Percentiles rank a stretch among this genome's conserved stretches.
phyloP scores from a whole-genome alignment of 1,140 invertebrate genomes.

The Delia radicum region DNA sequence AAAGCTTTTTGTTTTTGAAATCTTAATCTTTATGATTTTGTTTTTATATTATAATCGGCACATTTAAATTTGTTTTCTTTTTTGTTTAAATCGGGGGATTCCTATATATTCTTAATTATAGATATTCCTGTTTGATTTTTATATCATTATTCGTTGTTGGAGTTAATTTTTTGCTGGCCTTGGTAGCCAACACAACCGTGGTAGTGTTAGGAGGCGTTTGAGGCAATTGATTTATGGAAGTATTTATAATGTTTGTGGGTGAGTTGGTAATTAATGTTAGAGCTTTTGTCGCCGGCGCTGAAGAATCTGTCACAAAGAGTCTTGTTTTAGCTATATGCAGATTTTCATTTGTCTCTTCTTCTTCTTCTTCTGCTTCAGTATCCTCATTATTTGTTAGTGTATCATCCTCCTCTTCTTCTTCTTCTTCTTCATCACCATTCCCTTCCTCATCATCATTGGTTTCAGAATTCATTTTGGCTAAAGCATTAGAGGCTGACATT shows the following conservation, averaged over 20 bases:
- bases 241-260: neutral
- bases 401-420: constrained; percentile 3
- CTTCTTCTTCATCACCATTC: constrained; percentile 32
- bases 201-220: constrained; percentile 26
- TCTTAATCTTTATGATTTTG: neutral
- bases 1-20: neutral
- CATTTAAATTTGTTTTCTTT: neutral
- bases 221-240: neutral
- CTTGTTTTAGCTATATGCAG: constrained; percentile 16
- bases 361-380: constrained; percentile 32
- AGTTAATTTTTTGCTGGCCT: constrained; percentile 45
- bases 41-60: neutral
- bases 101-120: constrained; percentile 28
- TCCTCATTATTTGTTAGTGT: neutral
- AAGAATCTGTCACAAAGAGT: constrained; percentile 1
- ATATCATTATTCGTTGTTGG: constrained; percentile 52
- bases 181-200: constrained; percentile 35
- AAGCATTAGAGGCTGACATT: constrained; percentile 44
- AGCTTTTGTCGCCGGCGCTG: constrained; percentile 21
- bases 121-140: constrained; percentile 51
- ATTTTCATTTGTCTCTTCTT: constrained; percentile 36
- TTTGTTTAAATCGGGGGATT: neutral
- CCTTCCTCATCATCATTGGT: constrained; percentile 17
- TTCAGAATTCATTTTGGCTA: constrained; percentile 40
- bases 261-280: too few relatives aligned